Evolutionary conservation across 2,113 vertebrate genomes (phyloP).

Genomic region (Forbesichthys agassizii): DNA sequence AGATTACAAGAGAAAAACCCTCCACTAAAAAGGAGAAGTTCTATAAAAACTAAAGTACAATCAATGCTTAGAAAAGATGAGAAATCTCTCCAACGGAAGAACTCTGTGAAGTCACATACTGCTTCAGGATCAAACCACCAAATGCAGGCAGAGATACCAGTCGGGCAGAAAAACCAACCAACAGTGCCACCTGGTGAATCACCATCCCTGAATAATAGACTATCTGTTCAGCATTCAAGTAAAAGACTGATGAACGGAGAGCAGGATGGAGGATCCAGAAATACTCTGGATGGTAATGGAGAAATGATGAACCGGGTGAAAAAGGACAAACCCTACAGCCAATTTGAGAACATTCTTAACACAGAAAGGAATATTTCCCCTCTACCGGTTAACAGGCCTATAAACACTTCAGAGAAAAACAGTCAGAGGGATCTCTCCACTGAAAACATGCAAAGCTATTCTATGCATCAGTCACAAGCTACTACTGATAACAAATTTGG

Average conservation of each 20-base stretch:
- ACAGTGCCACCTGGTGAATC: neutral
- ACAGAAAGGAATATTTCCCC: constrained; percentile 61
- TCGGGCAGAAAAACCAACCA: neutral
- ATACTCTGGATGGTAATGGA: neutral
- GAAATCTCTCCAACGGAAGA: constrained; percentile 45
- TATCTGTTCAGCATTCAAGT: constrained; percentile 45
- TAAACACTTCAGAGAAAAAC: constrained; percentile 67
- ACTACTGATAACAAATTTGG: constrained; percentile 85
- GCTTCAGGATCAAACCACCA: constrained; percentile 8
- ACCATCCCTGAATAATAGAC: neutral
- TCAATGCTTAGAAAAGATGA: constrained; percentile 46
- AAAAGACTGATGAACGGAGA: constrained; percentile 43
- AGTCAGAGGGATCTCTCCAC: constrained; percentile 57
- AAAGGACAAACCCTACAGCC: constrained; percentile 76
- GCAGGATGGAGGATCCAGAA: constrained; percentile 15
- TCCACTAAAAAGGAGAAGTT: constrained; percentile 43
- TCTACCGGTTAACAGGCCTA: constrained; percentile 16
- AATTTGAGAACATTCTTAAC: constrained; percentile 80
- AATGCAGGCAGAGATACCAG: constrained; percentile 10
- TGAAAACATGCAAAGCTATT: constrained; percentile 63
- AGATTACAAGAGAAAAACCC: constrained; percentile 56
- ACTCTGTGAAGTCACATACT: constrained; percentile 26
- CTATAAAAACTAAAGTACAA: constrained; percentile 37
- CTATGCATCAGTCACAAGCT: constrained; percentile 63
- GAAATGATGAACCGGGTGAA: neutral